Conservation (phyloP, 1,140 invertebrate genomes). For the Capitella teleta region DNA sequence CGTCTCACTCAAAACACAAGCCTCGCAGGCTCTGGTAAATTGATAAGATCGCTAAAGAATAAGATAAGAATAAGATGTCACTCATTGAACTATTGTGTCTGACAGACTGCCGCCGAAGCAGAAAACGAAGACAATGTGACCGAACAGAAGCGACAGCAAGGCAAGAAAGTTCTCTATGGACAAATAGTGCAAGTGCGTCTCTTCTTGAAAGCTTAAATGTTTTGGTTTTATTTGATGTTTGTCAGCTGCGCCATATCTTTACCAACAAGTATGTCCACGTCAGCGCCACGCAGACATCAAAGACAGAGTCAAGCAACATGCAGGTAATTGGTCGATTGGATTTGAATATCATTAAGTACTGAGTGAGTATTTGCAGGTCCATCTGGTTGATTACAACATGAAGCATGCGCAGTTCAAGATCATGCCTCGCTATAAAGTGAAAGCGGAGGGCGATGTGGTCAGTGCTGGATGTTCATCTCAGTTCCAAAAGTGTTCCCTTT, state of each 20-base stretch:
- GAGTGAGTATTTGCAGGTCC: conserved; percentile 18
- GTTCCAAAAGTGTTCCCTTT: not conserved
- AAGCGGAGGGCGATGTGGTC: conserved; percentile 30
- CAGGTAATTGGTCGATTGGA: conserved; percentile 20
- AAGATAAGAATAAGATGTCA: not conserved
- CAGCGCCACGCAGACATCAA: conserved; percentile 40
- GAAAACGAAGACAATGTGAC: conserved; percentile 17
- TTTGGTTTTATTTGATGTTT: too few species aligned
- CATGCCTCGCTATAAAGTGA: conserved; percentile 41
- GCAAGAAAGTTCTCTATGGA: conserved; percentile 15
- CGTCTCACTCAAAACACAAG: not conserved
- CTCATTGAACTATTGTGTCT: not conserved
- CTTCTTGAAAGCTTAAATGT: not conserved
- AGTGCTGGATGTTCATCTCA: not conserved
- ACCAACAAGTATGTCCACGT: conserved; percentile 40
- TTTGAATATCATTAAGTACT: not conserved
- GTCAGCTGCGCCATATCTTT: conserved; percentile 37
- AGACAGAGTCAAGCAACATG: conserved; percentile 41
- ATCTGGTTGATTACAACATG: conserved; percentile 33
- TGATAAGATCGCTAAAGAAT: not conserved
- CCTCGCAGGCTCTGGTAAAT: conserved; percentile 1
- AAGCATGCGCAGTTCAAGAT: conserved; percentile 40
- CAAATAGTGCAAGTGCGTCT: conserved; percentile 14
- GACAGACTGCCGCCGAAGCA: conserved; percentile 10
- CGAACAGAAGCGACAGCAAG: conserved; percentile 15